Conservation (phyloP, 2,113 vertebrate species). For the Salvelinus sp. region DNA sequence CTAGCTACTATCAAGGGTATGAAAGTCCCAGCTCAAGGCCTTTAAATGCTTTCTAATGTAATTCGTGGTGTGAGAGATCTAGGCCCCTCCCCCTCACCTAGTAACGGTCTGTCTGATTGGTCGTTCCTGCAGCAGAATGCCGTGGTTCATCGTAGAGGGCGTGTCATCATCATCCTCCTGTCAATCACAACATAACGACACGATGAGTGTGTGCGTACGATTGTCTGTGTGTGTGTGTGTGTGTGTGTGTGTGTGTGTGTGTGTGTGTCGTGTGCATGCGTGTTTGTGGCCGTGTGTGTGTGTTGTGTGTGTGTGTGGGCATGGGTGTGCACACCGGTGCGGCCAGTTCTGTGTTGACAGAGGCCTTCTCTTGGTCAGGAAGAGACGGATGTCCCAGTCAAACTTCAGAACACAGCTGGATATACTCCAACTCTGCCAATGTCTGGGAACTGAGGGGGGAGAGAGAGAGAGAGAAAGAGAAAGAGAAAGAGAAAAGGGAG, state of each 20-base stretch:
- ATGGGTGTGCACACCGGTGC: constrained; percentile 75
- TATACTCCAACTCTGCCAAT: constrained; percentile 87
- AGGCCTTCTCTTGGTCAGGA: constrained; percentile 78
- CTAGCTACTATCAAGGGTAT: no score
- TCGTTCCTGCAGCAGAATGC: constrained; percentile 89
- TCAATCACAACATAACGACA: background rate
- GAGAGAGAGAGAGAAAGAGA: background rate
- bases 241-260: background rate
- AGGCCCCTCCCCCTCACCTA: constrained; percentile 74
- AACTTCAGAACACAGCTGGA: constrained; percentile 93
- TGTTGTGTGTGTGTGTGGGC: constrained; percentile 13
- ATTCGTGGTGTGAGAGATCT: background rate
- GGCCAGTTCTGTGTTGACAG: constrained; percentile 77
- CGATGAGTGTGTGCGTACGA: background rate
- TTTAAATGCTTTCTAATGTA: no score
- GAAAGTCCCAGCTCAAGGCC: no score
- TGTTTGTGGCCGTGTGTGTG: background rate
- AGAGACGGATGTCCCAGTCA: constrained; percentile 83
- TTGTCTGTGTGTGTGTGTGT: constrained; percentile 31
- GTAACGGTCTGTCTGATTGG: constrained; percentile 96
- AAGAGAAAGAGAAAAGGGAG: background rate
- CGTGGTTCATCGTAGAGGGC: constrained; percentile 89
- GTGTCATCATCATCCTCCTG: constrained; percentile 87
- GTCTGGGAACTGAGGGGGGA: constrained; percentile 78
- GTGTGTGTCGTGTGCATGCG: no score